Conservation (phyloP, 2,888 invertebrate species). For the Danaus chrysippus region DNA sequence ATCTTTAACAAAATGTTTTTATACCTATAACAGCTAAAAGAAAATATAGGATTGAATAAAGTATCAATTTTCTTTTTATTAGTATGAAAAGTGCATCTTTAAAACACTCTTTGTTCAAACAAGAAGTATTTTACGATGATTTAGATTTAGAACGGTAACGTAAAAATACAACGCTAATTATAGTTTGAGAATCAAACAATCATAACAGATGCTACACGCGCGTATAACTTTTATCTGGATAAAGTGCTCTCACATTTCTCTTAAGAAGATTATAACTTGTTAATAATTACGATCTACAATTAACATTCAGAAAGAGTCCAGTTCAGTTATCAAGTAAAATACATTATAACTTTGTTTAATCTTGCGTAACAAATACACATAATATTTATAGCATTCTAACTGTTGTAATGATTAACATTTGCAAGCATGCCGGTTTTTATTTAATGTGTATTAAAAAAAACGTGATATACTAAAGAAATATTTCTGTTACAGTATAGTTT, state of each 20-base stretch:
- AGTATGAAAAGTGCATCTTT: too few species aligned
- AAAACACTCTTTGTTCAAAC: background rate
- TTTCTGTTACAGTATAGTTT: too few species aligned
- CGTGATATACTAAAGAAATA: too few species aligned
- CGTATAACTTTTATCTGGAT: conserved; percentile 40
- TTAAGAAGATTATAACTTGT: background rate
- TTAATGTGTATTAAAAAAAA: too few species aligned
- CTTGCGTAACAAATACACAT: too few species aligned
- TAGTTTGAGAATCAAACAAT: conserved; percentile 29
- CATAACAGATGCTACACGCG: conserved; percentile 39
- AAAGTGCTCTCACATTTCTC: conserved; percentile 23
- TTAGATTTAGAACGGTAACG: conserved; percentile 12
- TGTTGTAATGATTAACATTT: too few species aligned
- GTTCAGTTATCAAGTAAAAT: too few species aligned
- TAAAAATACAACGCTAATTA: conserved; percentile 28
- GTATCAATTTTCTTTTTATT: background rate
- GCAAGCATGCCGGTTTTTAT: too few species aligned
- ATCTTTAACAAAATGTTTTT: conserved; percentile 17
- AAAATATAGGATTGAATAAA: background rate
- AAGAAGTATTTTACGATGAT: background rate
- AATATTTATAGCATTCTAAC: too few species aligned
- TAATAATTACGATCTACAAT: background rate
- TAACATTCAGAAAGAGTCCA: too few species aligned
- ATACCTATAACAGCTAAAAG: background rate
- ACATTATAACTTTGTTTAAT: too few species aligned